Conservation (phyloP, 2,797 vertebrate genomes). For the Myiotriccus ornatus region DNA sequence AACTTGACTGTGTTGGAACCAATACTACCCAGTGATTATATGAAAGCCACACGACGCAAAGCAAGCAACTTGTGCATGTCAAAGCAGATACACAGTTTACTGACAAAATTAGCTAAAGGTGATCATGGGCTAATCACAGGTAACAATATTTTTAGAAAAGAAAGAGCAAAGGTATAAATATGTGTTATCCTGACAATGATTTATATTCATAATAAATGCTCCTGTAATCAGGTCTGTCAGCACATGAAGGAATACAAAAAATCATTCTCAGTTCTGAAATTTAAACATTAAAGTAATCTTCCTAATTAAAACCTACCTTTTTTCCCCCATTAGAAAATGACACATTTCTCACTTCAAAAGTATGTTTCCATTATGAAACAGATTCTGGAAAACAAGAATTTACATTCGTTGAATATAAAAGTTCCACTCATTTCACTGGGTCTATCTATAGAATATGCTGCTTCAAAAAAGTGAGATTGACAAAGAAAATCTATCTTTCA, state of each 20-base stretch:
- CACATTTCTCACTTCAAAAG: neutral
- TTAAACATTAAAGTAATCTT: neutral
- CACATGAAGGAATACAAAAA: neutral
- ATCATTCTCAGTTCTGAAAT: neutral
- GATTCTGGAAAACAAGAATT: neutral
- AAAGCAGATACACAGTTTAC: neutral
- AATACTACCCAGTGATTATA: neutral
- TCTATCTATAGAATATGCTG: neutral
- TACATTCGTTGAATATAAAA: neutral
- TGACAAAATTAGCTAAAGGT: neutral
- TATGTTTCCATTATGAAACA: neutral
- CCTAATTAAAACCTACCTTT: neutral
- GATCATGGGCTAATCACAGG: neutral
- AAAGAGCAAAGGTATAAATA: neutral
- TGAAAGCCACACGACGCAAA: neutral
- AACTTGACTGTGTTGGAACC: neutral
- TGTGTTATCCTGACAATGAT: neutral
- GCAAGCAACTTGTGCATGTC: neutral
- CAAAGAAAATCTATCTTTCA: neutral
- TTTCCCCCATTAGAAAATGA: neutral
- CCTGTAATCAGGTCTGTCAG: neutral
- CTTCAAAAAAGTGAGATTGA: neutral
- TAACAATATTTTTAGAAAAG: neutral
- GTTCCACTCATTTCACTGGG: neutral
- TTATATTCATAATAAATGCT: neutral